Conservation (phyloP, 35 echinoderm and acorn worm species). For the Chiridota heheva region DNA sequence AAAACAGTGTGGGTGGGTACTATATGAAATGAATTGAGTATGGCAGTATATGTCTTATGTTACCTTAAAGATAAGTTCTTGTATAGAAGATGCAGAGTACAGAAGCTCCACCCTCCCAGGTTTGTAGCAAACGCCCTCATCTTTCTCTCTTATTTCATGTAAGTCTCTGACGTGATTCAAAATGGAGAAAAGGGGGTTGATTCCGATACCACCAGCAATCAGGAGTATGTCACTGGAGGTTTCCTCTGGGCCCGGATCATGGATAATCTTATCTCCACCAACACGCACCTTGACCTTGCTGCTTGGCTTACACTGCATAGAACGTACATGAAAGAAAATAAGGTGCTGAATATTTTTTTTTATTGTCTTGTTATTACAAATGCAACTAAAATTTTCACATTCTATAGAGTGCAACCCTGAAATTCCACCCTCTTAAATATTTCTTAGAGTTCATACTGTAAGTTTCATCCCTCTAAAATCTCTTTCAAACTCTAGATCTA, state of each 20-base stretch:
- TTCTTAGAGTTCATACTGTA: conserved; percentile 14
- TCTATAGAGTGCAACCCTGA: neutral
- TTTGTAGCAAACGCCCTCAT: conserved; percentile 25
- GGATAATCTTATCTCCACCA: conserved; percentile 83
- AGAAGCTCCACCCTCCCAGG: conserved; percentile 69
- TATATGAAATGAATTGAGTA: neutral
- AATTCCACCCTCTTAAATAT: neutral
- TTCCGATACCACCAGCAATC: conserved; percentile 93
- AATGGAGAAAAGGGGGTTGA: conserved; percentile 89
- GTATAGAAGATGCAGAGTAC: conserved; percentile 69
- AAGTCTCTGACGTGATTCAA: conserved; percentile 61
- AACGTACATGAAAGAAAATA: conserved; percentile 14
- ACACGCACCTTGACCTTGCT: conserved; percentile 65
- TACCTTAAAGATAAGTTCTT: conserved; percentile 91
- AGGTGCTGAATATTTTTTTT: too few relatives aligned
- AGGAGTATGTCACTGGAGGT: conserved; percentile 71
- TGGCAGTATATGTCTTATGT: neutral
- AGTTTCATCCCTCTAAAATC: conserved; percentile 12
- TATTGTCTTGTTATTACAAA: neutral
- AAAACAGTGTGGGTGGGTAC: neutral
- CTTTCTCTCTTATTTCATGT: conserved; percentile 7
- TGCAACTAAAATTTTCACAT: neutral
- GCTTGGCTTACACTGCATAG: conserved; percentile 77
- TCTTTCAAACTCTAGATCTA: neutral
- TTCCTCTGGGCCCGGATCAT: conserved; percentile 71